Base-by-base conservation (phyloP, 2,113 vertebrate genomes). In the Vulpes vulpes region DNA sequence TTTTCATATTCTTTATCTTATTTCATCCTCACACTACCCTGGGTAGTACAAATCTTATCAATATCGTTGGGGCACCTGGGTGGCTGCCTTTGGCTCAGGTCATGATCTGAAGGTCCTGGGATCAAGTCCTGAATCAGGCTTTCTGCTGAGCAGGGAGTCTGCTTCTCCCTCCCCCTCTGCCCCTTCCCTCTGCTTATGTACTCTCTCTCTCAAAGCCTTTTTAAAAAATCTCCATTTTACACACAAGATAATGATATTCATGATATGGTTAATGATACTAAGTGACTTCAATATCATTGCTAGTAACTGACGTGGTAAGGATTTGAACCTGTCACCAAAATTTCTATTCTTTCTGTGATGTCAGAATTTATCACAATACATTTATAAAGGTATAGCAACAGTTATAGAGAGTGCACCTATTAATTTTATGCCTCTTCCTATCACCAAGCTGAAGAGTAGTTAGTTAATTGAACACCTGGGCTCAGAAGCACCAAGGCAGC, bases 321-420 rank as follows among this genome's bases (percentile, higher is more conserved):
- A 80, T 93, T 76, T 80, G 51, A 95, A 95, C 27, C 59, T 60
- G 25, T 81, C 57, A 94, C n/a, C 53, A 94, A 96, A 80, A 1
- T 6, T 92, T 59, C n/a, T 93, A 22, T 25, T 67, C 15, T 91
- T 93, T 95, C 90, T 59, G 16, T 74, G 74, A 65, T 62, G 25
- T 38, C 69, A 92, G 14, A 22, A 67, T 82, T 90, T 78, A 64
- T 88, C 65, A 59, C 32, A 62, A 7, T 30, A 32, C 25, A 25
- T 38, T 81, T 84, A 64, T 17, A 89, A 85, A 62, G 32, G 22
- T 88, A 11, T 53, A 69, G 32, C 64, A 57, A 11, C 17, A 64
- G 51, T 74, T 83, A 83, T 11, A 87, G 30, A 23, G 22, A 59
- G 22, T 22, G 19, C 15, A 86, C 19, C 53, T 91, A 11, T 82